A percentile compares a stretch with the other conserved stretches of the same genome.
phyloP scores from a whole-genome alignment of 2,797 vertebrate species.

The Arctocebus calabarensis region DNA sequence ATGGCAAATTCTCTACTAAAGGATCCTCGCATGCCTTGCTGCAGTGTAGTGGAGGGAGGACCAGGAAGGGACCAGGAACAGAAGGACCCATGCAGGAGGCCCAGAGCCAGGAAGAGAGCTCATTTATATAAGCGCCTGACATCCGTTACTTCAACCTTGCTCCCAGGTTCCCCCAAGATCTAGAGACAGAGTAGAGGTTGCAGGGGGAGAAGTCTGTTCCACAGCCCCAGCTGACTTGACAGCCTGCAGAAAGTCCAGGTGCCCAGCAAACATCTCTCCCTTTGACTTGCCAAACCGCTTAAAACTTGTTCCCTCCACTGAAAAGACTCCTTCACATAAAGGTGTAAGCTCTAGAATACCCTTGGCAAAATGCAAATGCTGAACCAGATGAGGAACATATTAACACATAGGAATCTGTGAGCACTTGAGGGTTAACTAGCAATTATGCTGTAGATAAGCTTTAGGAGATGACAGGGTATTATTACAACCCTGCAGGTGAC shows the following conservation, averaged over 20 bases:
- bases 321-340: slow-evolving; percentile 7
- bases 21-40: background rate
- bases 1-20: slow-evolving; percentile 53
- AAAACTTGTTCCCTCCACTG: background rate
- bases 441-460: background rate
- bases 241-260: background rate
- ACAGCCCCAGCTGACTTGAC: background rate
- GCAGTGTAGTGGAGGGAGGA: background rate
- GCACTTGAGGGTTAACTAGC: background rate
- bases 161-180: background rate
- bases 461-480: background rate
- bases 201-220: background rate
- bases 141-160: background rate
- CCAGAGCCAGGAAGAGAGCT: background rate
- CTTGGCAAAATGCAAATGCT: slow-evolving; percentile 19
- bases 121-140: background rate
- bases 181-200: background rate
- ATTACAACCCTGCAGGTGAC: background rate
- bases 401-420: background rate
- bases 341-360: background rate
- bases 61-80: background rate
- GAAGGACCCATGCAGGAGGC: background rate
- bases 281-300: background rate
- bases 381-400: background rate
- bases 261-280: background rate